phyloP scores from a whole-genome alignment of 2,113 vertebrate species.

The Paracanthobrama guichenoti region DNA sequence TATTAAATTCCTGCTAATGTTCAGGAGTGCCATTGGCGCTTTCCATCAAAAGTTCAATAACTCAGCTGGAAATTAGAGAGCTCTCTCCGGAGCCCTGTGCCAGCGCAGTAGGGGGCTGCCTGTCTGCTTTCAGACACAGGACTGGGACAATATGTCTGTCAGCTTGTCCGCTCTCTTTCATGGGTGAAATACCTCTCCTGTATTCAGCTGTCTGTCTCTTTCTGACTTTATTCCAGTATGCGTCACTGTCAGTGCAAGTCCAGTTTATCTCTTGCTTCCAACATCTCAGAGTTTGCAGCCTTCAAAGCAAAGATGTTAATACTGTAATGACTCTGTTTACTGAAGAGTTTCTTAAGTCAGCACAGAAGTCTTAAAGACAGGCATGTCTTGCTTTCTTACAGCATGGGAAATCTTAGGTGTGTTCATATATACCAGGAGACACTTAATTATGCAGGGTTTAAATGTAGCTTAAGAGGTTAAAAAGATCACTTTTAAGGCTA shows the following conservation, averaged over 20 bases:
- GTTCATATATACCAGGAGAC: neutral
- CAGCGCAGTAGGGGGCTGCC: constrained; percentile 12
- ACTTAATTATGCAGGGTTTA: neutral
- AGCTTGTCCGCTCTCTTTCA: neutral
- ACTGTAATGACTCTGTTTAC: constrained; percentile 15
- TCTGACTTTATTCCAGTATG: neutral
- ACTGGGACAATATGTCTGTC: constrained; percentile 7
- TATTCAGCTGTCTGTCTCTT: constrained; percentile 16
- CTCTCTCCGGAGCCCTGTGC: constrained; percentile 24
- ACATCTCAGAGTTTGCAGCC: neutral
- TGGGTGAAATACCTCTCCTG: neutral
- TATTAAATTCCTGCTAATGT: constrained; percentile 41
- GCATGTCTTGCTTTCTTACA: neutral
- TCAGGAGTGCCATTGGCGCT: constrained; percentile 41
- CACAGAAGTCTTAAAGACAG: neutral
- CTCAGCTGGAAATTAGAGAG: constrained; percentile 40
- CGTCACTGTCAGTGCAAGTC: constrained; percentile 1
- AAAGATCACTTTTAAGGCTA: neutral
- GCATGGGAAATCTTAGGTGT: neutral
- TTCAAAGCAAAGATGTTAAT: constrained; percentile 4
- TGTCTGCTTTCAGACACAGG: constrained; percentile 32
- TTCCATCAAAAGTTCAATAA: constrained; percentile 48
- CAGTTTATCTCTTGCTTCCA: neutral
- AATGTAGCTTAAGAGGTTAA: neutral
- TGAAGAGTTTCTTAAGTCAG: constrained; percentile 2